Evolutionary conservation across 53 echinoderm and acorn worm genomes (phyloP).

Genomic region (Luidia sarsii): DNA sequence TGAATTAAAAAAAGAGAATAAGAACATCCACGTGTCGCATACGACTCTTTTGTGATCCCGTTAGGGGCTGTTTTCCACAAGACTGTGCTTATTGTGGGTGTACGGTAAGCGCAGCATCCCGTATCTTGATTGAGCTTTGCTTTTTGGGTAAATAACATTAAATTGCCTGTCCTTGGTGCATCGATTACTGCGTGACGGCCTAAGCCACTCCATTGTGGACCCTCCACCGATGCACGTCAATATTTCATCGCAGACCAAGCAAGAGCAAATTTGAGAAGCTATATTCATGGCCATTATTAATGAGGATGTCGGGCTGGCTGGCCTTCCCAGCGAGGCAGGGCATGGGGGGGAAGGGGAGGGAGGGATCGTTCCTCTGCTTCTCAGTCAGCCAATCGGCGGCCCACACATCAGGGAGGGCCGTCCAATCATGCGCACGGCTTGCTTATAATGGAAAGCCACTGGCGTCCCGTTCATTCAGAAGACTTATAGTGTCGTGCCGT

Average conservation of each 20-base stretch:
- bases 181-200: constrained; percentile 30
- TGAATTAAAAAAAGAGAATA: too few species aligned
- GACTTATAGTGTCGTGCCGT: constrained; percentile 8
- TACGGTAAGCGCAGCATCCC: constrained; percentile 1
- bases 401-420: constrained; percentile 12
- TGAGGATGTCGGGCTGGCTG: constrained; percentile 53
- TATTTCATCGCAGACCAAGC: constrained; percentile 59
- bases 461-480: constrained; percentile 7
- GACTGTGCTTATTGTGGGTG: too few species aligned
- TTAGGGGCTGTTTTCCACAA: too few species aligned
- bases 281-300: constrained; percentile 62
- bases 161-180: constrained; percentile 56
- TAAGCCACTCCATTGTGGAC: constrained; percentile 48
- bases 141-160: constrained; percentile 52
- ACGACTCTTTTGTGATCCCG: too few species aligned
- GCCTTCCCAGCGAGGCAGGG: background rate
- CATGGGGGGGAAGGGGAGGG: background rate
- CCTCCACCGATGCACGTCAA: constrained; percentile 52
- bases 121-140: constrained; percentile 54
- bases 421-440: constrained; percentile 28
- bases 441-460: constrained; percentile 9
- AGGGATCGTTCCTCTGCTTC: constrained; percentile 31
- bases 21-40: too few species aligned
- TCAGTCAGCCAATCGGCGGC: constrained; percentile 25
- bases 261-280: constrained; percentile 56